These are phyloP conservation scores for Peromyscus polionotus DNA, from an alignment of 2,113 vertebrate genomes.

Conservation along the genomic window DNA sequence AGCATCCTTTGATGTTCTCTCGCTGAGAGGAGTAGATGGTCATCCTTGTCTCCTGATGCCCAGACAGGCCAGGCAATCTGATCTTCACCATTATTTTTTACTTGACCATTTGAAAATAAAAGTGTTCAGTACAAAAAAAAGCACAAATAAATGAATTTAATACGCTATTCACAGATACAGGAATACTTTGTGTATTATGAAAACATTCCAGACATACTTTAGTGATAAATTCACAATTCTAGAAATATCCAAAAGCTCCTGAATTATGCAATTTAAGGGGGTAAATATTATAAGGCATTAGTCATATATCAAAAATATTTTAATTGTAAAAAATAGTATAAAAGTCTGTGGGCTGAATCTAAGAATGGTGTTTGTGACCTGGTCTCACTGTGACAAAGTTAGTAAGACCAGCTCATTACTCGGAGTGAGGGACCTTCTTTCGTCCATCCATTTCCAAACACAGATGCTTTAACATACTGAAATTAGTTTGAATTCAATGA, in stretches of 20 bases:
- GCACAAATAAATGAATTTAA: not conserved
- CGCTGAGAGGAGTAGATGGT: not conserved
- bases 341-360: not conserved
- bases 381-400: not conserved
- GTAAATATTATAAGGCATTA: not conserved
- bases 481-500: constrained; percentile 21
- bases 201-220: not conserved
- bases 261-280: not conserved
- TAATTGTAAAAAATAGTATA: not conserved
- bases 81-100: not conserved
- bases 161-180: not conserved
- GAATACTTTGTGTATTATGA: not conserved
- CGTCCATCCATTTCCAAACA: not conserved
- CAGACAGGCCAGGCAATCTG: not conserved
- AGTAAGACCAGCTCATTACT: not conserved
- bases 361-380: not conserved
- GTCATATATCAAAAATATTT: not conserved
- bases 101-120: constrained; percentile 15
- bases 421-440: not conserved
- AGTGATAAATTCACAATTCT: not conserved
- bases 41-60: not conserved
- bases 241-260: not conserved
- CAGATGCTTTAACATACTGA: not conserved
- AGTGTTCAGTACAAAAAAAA: not conserved
- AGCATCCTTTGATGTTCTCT: constrained; percentile 8